Percentiles rank a stretch among this genome's conserved stretches.
Conservation (phyloP, 2,797 vertebrate species). For the Premnoplex brunnescens region DNA sequence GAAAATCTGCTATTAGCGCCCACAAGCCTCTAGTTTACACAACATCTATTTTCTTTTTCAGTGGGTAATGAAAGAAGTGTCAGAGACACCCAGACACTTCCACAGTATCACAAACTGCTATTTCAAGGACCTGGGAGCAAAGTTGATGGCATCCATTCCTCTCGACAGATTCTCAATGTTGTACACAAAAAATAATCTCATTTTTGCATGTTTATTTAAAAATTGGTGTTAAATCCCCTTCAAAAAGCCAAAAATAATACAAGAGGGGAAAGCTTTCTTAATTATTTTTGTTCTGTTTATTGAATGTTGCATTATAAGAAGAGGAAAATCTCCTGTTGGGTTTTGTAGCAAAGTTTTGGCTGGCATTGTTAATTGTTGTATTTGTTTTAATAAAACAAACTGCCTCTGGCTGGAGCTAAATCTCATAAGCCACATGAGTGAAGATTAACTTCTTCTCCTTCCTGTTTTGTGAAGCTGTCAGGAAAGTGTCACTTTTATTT, state of each 20-base stretch:
- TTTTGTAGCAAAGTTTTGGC: not conserved
- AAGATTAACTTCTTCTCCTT: slow-evolving; percentile 11
- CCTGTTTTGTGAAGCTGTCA: not conserved
- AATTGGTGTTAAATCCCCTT: not conserved
- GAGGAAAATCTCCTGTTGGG: not conserved
- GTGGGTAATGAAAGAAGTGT: slow-evolving; percentile 23
- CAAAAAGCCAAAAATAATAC: not conserved
- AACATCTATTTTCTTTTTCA: slow-evolving; percentile 53
- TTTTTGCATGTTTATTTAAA: not conserved
- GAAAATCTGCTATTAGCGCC: slow-evolving; percentile 58
- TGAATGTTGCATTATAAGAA: not conserved
- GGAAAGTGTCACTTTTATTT: not conserved
- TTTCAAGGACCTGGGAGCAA: not conserved
- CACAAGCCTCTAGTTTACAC: slow-evolving; percentile 55
- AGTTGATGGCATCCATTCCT: not conserved
- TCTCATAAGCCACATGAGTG: not conserved
- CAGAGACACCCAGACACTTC: not conserved
- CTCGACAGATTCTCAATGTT: not conserved
- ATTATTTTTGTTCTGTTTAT: not conserved
- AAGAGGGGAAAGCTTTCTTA: not conserved
- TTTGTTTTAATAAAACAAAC: not conserved
- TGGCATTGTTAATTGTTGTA: not conserved
- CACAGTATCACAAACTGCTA: not conserved
- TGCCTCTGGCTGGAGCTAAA: not conserved
- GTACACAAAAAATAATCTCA: not conserved